Conservation (phyloP, 2,113 vertebrate genomes). For the Manacus vitellinus region DNA sequence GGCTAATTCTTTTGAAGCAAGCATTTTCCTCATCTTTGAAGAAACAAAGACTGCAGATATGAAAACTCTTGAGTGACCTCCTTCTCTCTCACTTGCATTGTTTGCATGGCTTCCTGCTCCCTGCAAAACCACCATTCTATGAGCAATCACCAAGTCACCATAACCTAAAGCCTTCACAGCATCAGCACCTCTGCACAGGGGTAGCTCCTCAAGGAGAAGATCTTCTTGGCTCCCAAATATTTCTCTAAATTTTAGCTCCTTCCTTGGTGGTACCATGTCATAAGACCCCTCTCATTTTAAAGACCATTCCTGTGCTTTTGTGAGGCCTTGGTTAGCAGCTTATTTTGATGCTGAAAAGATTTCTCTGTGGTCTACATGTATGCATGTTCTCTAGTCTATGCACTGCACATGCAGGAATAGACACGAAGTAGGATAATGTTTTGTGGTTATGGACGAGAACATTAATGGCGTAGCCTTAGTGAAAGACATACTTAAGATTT, state of each 20-base stretch:
- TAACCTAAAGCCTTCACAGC: background rate
- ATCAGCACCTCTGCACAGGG: background rate
- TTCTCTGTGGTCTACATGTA: background rate
- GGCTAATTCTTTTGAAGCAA: background rate
- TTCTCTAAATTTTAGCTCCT: background rate
- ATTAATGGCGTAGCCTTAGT: background rate
- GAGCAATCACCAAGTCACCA: background rate
- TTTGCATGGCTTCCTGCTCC: background rate
- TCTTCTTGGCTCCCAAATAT: background rate
- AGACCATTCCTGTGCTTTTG: background rate
- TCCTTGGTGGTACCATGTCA: background rate
- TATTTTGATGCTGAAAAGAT: background rate
- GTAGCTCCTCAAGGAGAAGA: background rate
- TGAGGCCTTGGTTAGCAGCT: background rate
- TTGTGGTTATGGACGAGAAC: background rate
- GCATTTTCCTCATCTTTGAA: background rate
- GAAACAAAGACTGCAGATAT: background rate
- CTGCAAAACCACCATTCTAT: background rate
- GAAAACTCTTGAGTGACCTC: background rate
- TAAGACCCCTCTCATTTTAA: background rate
- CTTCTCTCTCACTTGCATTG: background rate
- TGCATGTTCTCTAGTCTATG: accelerated
- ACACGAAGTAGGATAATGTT: accelerated
- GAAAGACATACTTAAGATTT: background rate
- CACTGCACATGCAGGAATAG: accelerated